phyloP scores from a whole-genome alignment of 2,888 invertebrate species.

The Tetheella fluctuosa region DNA sequence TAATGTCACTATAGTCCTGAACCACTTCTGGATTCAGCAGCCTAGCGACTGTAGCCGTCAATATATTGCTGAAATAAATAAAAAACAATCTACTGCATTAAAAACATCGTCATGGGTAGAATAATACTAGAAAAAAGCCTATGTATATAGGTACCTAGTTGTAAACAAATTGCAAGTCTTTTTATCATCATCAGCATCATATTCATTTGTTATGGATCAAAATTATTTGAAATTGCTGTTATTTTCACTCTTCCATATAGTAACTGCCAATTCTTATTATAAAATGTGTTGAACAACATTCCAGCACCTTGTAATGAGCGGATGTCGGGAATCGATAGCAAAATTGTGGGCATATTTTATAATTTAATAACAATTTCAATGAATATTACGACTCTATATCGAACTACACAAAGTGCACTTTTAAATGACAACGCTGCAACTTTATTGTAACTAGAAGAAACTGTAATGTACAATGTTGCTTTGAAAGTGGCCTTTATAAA shows the following conservation, averaged over 20 bases:
- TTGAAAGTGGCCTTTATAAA: conserved; percentile 64
- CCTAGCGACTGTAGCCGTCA: no score
- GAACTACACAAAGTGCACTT: conserved; percentile 45
- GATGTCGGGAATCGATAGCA: conserved; percentile 79
- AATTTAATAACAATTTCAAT: conserved; percentile 43
- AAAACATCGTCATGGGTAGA: not conserved
- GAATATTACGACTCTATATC: conserved; percentile 39
- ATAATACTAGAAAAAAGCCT: not conserved
- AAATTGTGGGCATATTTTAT: conserved; percentile 77
- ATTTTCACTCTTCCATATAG: conserved; percentile 57
- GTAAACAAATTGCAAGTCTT: not conserved
- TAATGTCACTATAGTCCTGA: no score
- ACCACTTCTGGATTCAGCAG: no score
- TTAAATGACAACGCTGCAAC: conserved; percentile 33
- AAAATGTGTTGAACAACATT: conserved; percentile 78
- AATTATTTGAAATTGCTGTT: conserved; percentile 44
- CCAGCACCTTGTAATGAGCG: conserved; percentile 79
- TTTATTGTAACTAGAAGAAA: conserved; percentile 51
- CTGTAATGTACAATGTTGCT: conserved; percentile 56
- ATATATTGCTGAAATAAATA: no score
- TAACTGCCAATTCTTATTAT: conserved; percentile 64
- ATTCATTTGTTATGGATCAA: conserved; percentile 14
- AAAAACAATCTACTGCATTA: no score
- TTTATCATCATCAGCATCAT: no score
- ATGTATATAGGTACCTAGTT: not conserved